phyloP scores from a whole-genome alignment of 92 coral and sea anemone genomes.

The Plumapathes pennacea region DNA sequence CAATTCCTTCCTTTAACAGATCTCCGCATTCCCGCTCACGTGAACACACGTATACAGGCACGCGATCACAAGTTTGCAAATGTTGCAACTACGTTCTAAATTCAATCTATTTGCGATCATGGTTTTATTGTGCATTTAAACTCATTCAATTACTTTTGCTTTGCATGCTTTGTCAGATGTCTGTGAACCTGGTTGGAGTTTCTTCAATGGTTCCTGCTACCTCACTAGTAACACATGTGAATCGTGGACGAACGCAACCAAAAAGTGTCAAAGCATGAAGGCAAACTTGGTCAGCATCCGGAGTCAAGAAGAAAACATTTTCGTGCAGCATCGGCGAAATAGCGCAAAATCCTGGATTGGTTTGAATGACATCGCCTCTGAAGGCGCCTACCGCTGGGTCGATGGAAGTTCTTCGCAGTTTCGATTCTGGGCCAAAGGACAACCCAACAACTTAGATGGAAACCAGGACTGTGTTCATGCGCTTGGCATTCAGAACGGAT shows the following conservation, averaged over 20 bases:
- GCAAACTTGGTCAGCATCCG: slow-evolving; percentile 24
- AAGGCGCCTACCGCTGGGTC: slow-evolving; percentile 14
- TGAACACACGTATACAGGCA: too few relatives aligned
- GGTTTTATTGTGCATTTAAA: too few relatives aligned
- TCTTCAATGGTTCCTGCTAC: slow-evolving; percentile 53
- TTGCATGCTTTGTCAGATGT: slow-evolving; percentile 40
- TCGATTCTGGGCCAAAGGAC: slow-evolving; percentile 17
- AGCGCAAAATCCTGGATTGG: slow-evolving; percentile 29
- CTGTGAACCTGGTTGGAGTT: slow-evolving; percentile 50
- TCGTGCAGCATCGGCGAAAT: slow-evolving; percentile 34
- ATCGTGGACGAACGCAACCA: slow-evolving; percentile 31
- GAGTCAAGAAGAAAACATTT: slow-evolving; percentile 35
- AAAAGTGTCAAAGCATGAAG: slow-evolving; percentile 13
- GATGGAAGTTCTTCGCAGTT: slow-evolving; percentile 6
- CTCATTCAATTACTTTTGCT: too few relatives aligned
- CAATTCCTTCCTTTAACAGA: too few relatives aligned
- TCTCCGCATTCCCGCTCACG: too few relatives aligned
- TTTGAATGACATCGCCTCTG: slow-evolving; percentile 8
- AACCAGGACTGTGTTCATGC: slow-evolving; percentile 10
- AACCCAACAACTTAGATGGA: slow-evolving; percentile 10
- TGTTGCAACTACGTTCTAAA: too few relatives aligned
- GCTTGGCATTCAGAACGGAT: background rate
- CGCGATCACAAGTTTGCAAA: too few relatives aligned
- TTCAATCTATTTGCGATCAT: too few relatives aligned
- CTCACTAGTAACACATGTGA: slow-evolving; percentile 29